Base-by-base conservation (phyloP, 2,113 vertebrate species). In the Thalassarche chlororhynchos region DNA sequence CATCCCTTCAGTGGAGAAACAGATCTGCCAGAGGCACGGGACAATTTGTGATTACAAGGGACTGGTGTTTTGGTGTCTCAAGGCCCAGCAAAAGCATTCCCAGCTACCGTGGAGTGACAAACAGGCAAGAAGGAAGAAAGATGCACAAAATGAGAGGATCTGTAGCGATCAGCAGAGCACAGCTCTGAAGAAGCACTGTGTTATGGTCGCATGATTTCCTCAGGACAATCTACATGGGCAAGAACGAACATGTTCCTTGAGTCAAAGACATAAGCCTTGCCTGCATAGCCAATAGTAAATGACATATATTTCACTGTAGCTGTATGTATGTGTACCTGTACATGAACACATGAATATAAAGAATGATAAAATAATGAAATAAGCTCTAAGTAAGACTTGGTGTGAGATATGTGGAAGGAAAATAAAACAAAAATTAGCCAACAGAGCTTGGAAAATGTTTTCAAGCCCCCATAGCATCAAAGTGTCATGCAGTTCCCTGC, bases 141-240 rank as follows among this genome's bases (percentile, higher is more conserved):
- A 26, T n/a, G 16, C 11, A 49, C 15, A 51, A 49, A 71, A 51
- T 36, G 55, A 58, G 57, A 78, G 16, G n/a, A 40, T n/a, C n/a
- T 36, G 36, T 28, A 62, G 57, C 14, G 32, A 42, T 18, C 3
- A 1, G 31, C 55, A 70, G 52, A 75, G 55, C 64, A 62, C 17
- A 62, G 49, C 14, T 55, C 31, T 62, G 71, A 47, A 55, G 17
- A 55, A 31, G 31, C 7, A 20, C 20, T 34, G 29, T 71, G 24
- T 40, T 47, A 47, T 0, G 1, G 54, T 47, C 5, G 3, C 0
- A 0, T 1, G 1, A 18, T 84, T 70, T 57, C 52, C 57, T 85
- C 36, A 29, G 34, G 81, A 38, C 23, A 65, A 71, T 17, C 12
- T 32, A 36, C 17, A 46, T 20, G 32, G 49, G 28, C n/a, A 57